These are phyloP conservation scores for Lasius platythorax DNA, from an alignment of 2,888 invertebrate species.

Conservation along the genomic window DNA sequence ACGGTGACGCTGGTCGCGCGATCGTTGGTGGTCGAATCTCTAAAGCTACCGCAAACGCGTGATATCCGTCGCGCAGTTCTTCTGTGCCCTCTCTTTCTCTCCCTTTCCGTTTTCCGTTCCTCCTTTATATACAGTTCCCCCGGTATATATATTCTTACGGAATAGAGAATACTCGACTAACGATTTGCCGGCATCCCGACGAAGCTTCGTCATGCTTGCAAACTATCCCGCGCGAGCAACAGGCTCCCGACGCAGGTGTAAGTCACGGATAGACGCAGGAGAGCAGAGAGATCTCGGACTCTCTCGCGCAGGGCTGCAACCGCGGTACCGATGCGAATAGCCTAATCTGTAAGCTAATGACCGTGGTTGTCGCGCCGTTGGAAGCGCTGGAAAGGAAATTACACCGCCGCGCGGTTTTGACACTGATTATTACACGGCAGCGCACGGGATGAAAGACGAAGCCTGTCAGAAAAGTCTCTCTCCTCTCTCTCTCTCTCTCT, in stretches of 20 bases:
- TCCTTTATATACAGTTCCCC: constrained; percentile 53
- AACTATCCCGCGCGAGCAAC: constrained; percentile 74
- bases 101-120: constrained; percentile 34
- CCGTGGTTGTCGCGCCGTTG: constrained; percentile 38
- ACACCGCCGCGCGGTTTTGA: constrained; percentile 36
- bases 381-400: constrained; percentile 37
- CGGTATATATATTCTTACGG: constrained; percentile 57
- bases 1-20: not conserved
- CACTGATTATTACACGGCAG: constrained; percentile 37
- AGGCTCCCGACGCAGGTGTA: constrained; percentile 50
- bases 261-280: constrained; percentile 10
- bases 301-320: constrained; percentile 23
- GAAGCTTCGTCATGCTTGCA: constrained; percentile 82
- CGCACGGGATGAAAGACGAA: constrained; percentile 21
- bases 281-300: not conserved
- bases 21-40: constrained; percentile 60
- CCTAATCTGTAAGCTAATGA: constrained; percentile 49
- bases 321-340: constrained; percentile 26
- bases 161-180: constrained; percentile 79
- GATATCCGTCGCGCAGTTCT: not conserved
- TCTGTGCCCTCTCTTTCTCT: not conserved
- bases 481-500: too few relatives aligned
- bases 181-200: constrained; percentile 77
- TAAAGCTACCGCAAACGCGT: constrained; percentile 39
- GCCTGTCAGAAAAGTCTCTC: not conserved